Evolutionary conservation across 2,888 invertebrate species (phyloP), one percentile per base, ranked within the genome.

Genomic region (Arge pagana): DNA sequence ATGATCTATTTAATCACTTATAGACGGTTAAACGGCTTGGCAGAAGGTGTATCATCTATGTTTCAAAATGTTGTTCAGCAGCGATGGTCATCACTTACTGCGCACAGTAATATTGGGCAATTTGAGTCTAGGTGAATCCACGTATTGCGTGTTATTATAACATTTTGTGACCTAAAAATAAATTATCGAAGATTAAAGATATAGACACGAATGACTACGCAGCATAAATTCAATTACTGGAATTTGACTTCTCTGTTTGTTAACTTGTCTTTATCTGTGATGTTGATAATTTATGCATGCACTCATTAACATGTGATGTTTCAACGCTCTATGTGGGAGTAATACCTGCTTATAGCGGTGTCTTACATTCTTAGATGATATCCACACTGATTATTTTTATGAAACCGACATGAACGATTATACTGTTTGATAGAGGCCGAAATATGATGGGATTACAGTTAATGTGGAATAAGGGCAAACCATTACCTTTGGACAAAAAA

Each of bases 391-490:
- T 31, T 51, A 19, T 23, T 5, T 35, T 19, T n/a, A n/a, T n/a
- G n/a, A n/a, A n/a, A n/a, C n/a, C n/a, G n/a, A n/a, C n/a, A n/a
- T n/a, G n/a, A n/a, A n/a, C n/a, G n/a, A n/a, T n/a, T n/a, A 33
- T 33, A 33, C 48, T 60, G 39, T 39, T 59, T 75, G 77, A 43
- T 73, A 90, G 90, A 62, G 84, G 87, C 55, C 81, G 91, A 48
- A 86, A 88, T 64, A 84, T 86, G 60, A 81, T 82, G 41, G 93
- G 92, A 0, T 81, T 93, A 8, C 82, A 91, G 48, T 76, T 90
- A 37, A 83, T 88, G 80, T 91, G 92, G 88, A 89, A 89, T 68
- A 84, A 84, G 64, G 87, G 87, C 0, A 83, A 85, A 66, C 85
- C 88, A 1, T 69, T 89, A 33, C 79, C 86, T 26, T 70, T 88